Conservation (phyloP, 2,113 vertebrate genomes). For the Psephotus haematonotus region DNA sequence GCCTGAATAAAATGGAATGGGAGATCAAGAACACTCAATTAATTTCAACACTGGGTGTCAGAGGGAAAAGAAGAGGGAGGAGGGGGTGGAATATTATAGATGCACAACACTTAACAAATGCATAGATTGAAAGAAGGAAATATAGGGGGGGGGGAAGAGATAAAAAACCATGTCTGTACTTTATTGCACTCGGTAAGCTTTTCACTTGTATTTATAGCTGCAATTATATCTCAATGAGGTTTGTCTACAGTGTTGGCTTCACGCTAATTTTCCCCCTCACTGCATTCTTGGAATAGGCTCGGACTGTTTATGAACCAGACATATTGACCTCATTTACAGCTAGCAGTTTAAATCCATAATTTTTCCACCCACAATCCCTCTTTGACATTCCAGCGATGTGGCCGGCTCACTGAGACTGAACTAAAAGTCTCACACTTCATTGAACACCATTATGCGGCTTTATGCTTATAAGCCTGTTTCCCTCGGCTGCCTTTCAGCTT, state of each 20-base stretch:
- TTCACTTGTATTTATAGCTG: slow-evolving; percentile 88
- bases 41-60: slow-evolving; percentile 83
- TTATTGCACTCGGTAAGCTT: slow-evolving; percentile 85
- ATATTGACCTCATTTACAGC: slow-evolving; percentile 98
- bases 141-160: slow-evolving; percentile 18
- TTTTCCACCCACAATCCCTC: slow-evolving; percentile 88
- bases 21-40: slow-evolving; percentile 84
- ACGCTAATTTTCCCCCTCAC: slow-evolving; percentile 92
- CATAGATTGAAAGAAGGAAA: slow-evolving; percentile 79
- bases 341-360: slow-evolving; percentile 91
- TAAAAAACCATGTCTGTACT: slow-evolving; percentile 81
- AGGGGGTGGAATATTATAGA: slow-evolving; percentile 67
- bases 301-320: slow-evolving; percentile 96
- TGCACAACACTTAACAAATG: slow-evolving; percentile 80
- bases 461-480: slow-evolving; percentile 92
- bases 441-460: slow-evolving; percentile 97
- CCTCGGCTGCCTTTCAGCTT: slow-evolving; percentile 88
- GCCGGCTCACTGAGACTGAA: slow-evolving; percentile 92
- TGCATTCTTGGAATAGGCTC: slow-evolving; percentile 91
- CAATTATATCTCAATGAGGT: slow-evolving; percentile 94
- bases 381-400: slow-evolving; percentile 86
- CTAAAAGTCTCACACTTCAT: slow-evolving; percentile 97
- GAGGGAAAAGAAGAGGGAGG: slow-evolving; percentile 64
- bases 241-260: slow-evolving; percentile 90
- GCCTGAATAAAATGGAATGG: slow-evolving; percentile 83